A percentile compares a stretch with the other conserved stretches of the same genome.
Evolutionary conservation across 2,113 vertebrate genomes (phyloP).

Genomic region (Hydrochoerus hydrochaeris): DNA sequence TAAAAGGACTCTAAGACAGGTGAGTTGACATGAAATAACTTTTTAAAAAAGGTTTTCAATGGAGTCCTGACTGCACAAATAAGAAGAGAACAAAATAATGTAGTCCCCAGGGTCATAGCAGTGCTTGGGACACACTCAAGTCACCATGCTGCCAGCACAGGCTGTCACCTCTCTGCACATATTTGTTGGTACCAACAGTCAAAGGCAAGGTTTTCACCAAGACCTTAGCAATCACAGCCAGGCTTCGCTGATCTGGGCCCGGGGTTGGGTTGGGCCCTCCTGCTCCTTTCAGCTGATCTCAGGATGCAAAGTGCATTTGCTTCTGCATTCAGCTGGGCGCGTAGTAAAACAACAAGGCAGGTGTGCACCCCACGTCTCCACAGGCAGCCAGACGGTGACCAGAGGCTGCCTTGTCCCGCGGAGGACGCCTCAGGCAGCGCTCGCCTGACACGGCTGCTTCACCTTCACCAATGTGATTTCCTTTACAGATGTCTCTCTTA

Average conservation of each 20-base stretch:
- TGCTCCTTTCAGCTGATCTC: not conserved
- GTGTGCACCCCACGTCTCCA: not conserved
- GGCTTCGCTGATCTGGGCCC: not conserved
- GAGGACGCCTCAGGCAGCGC: not conserved
- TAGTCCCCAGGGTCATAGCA: not conserved
- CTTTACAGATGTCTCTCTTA: not conserved
- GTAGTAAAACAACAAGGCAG: not conserved
- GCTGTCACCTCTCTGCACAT: rapidly evolving
- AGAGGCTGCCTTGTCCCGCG: not conserved
- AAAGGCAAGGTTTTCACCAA: not conserved
- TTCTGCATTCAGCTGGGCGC: not conserved
- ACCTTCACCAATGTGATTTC: not conserved
- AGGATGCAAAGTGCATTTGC: not conserved
- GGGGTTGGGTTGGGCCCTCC: not conserved
- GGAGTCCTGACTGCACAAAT: not conserved
- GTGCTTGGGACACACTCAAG: too few species aligned
- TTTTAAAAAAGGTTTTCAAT: not conserved
- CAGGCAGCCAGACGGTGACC: not conserved
- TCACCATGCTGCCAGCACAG: not conserved
- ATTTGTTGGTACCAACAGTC: not conserved
- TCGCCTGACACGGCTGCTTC: not conserved
- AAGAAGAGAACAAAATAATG: not conserved
- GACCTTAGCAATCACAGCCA: not conserved
- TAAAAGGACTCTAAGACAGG: not conserved
- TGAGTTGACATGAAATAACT: not conserved